Percentiles rank a stretch among this genome's conserved stretches.
phyloP scores from a whole-genome alignment of 2,888 invertebrate species.

The Synanthedon myopaeformis region DNA sequence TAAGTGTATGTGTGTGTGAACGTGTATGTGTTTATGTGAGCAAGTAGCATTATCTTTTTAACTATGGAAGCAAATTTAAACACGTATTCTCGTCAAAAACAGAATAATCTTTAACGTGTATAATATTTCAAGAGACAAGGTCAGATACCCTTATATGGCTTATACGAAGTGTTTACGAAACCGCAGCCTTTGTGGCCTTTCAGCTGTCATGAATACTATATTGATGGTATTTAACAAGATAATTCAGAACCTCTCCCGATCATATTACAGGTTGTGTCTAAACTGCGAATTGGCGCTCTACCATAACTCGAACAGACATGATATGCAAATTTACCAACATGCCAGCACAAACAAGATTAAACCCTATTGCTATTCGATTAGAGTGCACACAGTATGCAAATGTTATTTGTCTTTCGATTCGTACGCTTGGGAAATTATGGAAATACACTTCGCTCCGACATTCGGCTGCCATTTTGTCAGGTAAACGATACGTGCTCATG shows the following conservation, averaged over 20 bases:
- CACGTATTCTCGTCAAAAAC: too few species aligned
- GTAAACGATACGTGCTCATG: constrained; percentile 32
- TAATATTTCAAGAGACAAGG: too few species aligned
- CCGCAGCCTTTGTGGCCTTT: too few species aligned
- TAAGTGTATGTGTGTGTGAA: too few species aligned
- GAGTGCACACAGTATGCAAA: background rate
- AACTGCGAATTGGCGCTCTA: constrained; percentile 16
- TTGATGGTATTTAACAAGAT: background rate
- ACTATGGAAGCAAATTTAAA: too few species aligned
- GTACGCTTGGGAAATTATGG: constrained; percentile 40
- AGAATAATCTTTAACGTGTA: too few species aligned
- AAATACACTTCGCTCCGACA: constrained; percentile 28
- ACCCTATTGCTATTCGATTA: constrained; percentile 3
- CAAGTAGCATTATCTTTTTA: too few species aligned
- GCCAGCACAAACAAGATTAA: constrained; percentile 1
- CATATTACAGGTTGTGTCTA: constrained; percentile 29
- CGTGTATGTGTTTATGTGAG: too few species aligned
- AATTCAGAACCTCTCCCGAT: constrained; percentile 6
- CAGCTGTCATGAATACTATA: too few species aligned
- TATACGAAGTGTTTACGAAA: too few species aligned
- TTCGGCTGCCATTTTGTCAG: constrained; percentile 40
- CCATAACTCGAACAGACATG: constrained; percentile 13
- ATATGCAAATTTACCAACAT: background rate
- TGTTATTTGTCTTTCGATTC: constrained; percentile 1
- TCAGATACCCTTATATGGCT: too few species aligned